Base-by-base conservation (phyloP, 1,140 invertebrate genomes). In the Drosophila micromelanica region DNA sequence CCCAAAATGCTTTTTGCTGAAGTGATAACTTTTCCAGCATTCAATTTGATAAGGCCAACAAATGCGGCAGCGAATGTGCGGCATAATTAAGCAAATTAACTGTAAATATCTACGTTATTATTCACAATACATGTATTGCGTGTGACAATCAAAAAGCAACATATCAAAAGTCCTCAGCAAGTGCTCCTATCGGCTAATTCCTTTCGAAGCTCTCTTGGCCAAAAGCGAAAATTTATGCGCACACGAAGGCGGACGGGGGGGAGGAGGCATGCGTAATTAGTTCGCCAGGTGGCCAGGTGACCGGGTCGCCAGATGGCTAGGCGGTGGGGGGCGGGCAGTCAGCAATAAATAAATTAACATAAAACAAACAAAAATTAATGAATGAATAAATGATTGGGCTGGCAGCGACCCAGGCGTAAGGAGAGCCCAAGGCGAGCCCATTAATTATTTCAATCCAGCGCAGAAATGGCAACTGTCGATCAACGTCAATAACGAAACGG, bases 361-460 rank as follows among this genome's bases (percentile, higher is more conserved):
- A 87, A 87, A 89, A 82, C 79, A 87, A 82, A 87, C 84, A 79
- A 70, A 87, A 87, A 87, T 87, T 87, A 87, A 87, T 87, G 82
- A 89, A 87, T 87, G 78, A 82, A 87, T 87, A 89, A 89, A 87
- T 87, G 78, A 87, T 82, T 82, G 75, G 51, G 43, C 69, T 27
- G 45, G 30, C 46, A 38, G 49, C 54, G 17, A 45, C 23, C 13
- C 43, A 38, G 23, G 15, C 20, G 46, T 15, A 38, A 42, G 35
- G 45, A 64, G 48, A 54, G 13, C 46, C 17, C 38, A 40, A 48
- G 30, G 60, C 68, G 59, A 43, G 48, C 48, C 52, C 60, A 87
- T 89, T 78, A 87, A 87, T 82, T 79, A 76, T 78, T 70, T 68
- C 59, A 62, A 81, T 71, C 57, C 63, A 75, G 64, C 63, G 23